A percentile compares a stretch with the other conserved stretches of the same genome.
phyloP scores from a whole-genome alignment of 2,113 vertebrate genomes.

The Erpornis zantholeuca region DNA sequence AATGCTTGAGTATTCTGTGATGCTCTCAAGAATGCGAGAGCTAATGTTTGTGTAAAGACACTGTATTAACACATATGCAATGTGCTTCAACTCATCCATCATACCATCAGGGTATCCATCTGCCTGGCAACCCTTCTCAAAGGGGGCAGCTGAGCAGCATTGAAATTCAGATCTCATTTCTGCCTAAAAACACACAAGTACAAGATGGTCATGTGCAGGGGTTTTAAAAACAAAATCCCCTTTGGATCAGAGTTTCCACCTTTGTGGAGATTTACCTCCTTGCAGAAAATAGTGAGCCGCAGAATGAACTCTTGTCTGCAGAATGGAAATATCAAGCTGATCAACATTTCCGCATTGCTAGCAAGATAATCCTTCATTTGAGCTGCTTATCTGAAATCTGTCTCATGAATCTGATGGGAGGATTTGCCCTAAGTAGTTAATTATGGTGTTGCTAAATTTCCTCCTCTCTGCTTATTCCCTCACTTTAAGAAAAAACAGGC shows the following conservation, averaged over 20 bases:
- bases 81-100: background rate
- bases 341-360: slow-evolving; percentile 55
- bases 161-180: background rate
- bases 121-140: background rate
- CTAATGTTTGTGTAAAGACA: background rate
- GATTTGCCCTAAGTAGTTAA: slow-evolving; percentile 61
- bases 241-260: background rate
- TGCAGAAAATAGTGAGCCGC: slow-evolving; percentile 37
- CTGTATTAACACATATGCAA: background rate
- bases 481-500: background rate
- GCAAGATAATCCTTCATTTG: slow-evolving; percentile 59
- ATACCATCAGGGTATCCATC: background rate
- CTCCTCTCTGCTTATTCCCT: background rate
- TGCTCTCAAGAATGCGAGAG: background rate
- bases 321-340: slow-evolving; percentile 60
- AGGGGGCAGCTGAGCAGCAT: background rate
- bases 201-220: background rate
- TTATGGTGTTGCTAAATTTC: slow-evolving; percentile 50
- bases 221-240: background rate
- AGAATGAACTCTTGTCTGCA: slow-evolving; percentile 4
- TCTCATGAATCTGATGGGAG: slow-evolving; percentile 42
- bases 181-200: background rate
- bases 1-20: background rate
- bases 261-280: slow-evolving; percentile 2
- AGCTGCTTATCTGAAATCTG: slow-evolving; percentile 69